Evolutionary conservation across 2,888 invertebrate genomes (phyloP), one percentile per base, ranked within the genome.

Genomic region (Dolomedes plantarius): DNA sequence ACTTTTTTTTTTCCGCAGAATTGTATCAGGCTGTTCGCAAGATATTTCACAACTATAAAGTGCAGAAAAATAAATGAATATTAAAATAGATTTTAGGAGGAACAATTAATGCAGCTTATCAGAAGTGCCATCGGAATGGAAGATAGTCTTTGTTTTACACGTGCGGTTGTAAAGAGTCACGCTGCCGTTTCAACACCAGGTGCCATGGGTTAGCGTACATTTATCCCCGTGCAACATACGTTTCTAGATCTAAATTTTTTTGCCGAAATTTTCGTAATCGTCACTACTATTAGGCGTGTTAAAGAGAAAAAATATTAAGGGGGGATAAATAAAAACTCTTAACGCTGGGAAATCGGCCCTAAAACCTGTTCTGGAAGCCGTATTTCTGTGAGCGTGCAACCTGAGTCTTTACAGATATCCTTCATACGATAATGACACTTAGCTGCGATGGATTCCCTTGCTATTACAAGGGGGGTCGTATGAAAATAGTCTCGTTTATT

Each of bases 361-460:
- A 68, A 71, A 82, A 82, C 82, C 82, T 68, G 82, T 82, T 82
- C 36, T 46, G 64, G 69, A 71, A 75, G 68, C 36, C 82, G 71
- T 82, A 82, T 71, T 76, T 82, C 64, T 82, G 41, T 39, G 74
- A 68, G 56, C 67, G 80, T 72, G 73, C 80, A 80, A 73, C 56
- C 27, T 68, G 46, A 68, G 81, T 82, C 82, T 75, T 75, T 69
- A 80, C 73, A 62, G 75, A 75, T 82, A 82, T 82, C 74, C 81
- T 71, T 82, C 41, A 23, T 75, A 71, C 75, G 75, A 64, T 82
- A 82, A 76, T 82, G 82, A 76, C 75, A 82, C 64, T 75, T 76
- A 65, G 29, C 75, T 71, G 31, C 27, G 23, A 31, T 62, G 56
- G 50, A 19, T 31, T 64, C 28, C 19, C 31, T 39, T 31, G 64